Percentiles rank a stretch among this genome's conserved stretches.
Conservation (phyloP, 2,888 invertebrate genomes). For the Aromia moschata region DNA sequence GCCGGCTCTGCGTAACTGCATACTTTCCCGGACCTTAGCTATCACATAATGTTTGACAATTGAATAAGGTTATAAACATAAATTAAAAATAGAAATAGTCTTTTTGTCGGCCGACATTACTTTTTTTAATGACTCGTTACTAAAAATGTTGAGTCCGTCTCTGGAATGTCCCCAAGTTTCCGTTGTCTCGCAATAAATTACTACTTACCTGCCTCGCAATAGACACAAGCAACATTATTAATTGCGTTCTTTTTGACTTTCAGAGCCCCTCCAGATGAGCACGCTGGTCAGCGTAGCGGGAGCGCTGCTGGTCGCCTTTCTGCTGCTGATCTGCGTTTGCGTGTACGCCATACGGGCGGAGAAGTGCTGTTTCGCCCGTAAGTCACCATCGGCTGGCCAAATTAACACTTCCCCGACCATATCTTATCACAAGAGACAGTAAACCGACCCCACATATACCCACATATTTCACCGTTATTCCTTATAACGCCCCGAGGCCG, state of each 20-base stretch:
- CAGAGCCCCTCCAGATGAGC: constrained; percentile 71
- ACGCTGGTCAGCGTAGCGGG: constrained; percentile 69
- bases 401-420: constrained; percentile 29
- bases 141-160: too few relatives aligned
- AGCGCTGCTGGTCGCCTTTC: constrained; percentile 66
- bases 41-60: too few relatives aligned
- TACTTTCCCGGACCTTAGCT: too few relatives aligned
- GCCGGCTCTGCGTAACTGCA: too few relatives aligned
- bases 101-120: too few relatives aligned
- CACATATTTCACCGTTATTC: constrained; percentile 24
- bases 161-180: too few relatives aligned
- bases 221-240: too few relatives aligned
- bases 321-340: constrained; percentile 67
- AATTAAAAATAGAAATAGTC: too few relatives aligned
- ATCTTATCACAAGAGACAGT: constrained; percentile 23
- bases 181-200: too few relatives aligned
- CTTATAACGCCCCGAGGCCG: constrained; percentile 10
- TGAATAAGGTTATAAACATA: too few relatives aligned
- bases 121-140: too few relatives aligned
- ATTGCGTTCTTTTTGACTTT: background rate
- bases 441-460: constrained; percentile 24
- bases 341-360: constrained; percentile 69
- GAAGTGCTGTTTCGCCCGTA: constrained; percentile 72
- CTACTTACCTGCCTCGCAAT: too few relatives aligned
- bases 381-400: constrained; percentile 56